These are phyloP conservation scores for Kryptopterus vitreolus DNA, from an alignment of 2,797 vertebrate genomes.

Conservation along the genomic window DNA sequence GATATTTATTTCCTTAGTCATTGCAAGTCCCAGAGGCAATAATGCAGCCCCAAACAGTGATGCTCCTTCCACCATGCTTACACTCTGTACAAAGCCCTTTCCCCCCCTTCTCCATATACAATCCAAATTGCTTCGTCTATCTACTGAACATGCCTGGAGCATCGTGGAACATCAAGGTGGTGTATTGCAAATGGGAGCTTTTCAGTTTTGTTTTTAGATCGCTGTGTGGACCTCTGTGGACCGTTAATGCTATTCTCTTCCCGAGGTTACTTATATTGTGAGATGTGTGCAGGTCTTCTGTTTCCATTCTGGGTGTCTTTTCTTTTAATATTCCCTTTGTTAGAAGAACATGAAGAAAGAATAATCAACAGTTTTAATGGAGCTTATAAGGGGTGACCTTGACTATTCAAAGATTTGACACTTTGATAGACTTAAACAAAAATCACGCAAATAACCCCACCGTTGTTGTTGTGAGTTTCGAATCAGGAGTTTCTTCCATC, in stretches of 20 bases:
- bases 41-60: neutral
- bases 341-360: no score
- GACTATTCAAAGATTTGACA: no score
- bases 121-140: neutral
- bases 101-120: neutral
- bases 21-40: neutral
- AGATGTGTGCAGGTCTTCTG: neutral
- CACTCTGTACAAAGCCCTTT: neutral
- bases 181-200: neutral
- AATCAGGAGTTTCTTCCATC: no score
- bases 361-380: no score
- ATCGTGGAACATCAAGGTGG: neutral
- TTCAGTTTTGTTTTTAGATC: neutral
- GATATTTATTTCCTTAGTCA: constrained; percentile 4
- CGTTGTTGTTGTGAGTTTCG: no score
- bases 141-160: constrained; percentile 2
- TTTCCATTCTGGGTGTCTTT: neutral
- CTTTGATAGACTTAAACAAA: no score
- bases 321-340: neutral
- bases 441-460: no score
- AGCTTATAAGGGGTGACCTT: no score
- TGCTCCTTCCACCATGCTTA: neutral
- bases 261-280: neutral
- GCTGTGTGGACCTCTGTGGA: neutral
- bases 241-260: neutral